Base-by-base conservation (phyloP, 2,113 vertebrate genomes). In the Butorides virescens region DNA sequence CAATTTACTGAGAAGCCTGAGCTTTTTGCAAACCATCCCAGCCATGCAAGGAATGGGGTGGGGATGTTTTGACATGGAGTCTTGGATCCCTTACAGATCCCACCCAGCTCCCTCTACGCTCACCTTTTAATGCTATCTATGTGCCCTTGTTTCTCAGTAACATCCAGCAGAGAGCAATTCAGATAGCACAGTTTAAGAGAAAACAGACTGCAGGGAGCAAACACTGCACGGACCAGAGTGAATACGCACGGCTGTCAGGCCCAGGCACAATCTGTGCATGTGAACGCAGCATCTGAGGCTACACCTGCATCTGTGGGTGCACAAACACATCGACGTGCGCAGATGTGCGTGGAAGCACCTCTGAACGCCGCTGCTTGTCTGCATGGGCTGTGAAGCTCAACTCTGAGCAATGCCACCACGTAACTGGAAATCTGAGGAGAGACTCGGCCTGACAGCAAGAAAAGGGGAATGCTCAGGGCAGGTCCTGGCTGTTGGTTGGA, bases 41-140 rank as follows among this genome's bases (percentile, higher is more conserved):
- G n/a, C 70, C 86, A 92, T 7, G 88, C 44, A 26, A 91, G 72
- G 91, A 95, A 96, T 93, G 91, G 67, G 95, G 95, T 83, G 89
- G 87, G 84, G 84, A 91, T 87, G 72, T 73, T 91, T 77, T 84
- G 73, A 91, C 76, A 92, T 2, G 34, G 39, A 59, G 47, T 10
- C 61, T 42, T 67, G 75, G 71, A 77, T 78, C 36, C 10, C 26
- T 67, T 42, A 13, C 52, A 71, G 79, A 55, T 85, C 87, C 80
- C 75, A 88, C 75, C 87, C 90, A 70, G n/a, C 34, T 86, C 79
- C 65, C 61, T 61, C 47, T 0, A 2, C 1, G 47, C 49, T 93
- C 82, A 91, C 85, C 83, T 86, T 44, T 65, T 63, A 46, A 22
- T 22, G 88, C 86, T 72, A 55, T 63, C 46, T 27, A 0, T 2